These are phyloP conservation scores for Slavum lentiscoides DNA, from an alignment of 2,888 invertebrate species.

Conservation along the genomic window DNA sequence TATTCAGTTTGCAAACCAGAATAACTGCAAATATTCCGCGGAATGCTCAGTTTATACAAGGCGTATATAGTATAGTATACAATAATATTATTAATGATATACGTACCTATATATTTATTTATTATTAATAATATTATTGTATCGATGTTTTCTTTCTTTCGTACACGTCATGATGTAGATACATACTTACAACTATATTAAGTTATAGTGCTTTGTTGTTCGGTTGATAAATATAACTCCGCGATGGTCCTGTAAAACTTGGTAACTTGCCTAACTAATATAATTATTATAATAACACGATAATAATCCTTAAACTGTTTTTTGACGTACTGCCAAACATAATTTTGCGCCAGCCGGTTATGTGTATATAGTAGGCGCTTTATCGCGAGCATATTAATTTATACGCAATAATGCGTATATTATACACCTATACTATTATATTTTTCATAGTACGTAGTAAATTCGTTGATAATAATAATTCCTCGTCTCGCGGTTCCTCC, in stretches of 20 bases:
- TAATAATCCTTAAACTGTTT: slow-evolving; percentile 42
- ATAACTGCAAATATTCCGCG: too few species aligned
- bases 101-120: too few species aligned
- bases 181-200: slow-evolving; percentile 10
- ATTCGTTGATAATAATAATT: too few species aligned
- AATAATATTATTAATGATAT: too few species aligned
- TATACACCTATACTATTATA: not conserved
- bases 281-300: slow-evolving; percentile 17
- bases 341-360: not conserved
- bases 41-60: too few species aligned
- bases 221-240: slow-evolving; percentile 41
- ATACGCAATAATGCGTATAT: not conserved
- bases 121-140: too few species aligned
- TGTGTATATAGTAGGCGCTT: not conserved
- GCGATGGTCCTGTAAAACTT: slow-evolving; percentile 24
- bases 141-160: not conserved
- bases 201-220: slow-evolving; percentile 29
- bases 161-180: not conserved
- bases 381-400: not conserved
- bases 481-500: too few species aligned
- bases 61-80: too few species aligned
- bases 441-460: not conserved
- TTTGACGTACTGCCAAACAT: slow-evolving; percentile 40
- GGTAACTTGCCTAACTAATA: slow-evolving; percentile 50
- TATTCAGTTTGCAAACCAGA: too few species aligned